phyloP scores from a whole-genome alignment of 1,140 invertebrate species.

The Acyrthosiphon pisum region DNA sequence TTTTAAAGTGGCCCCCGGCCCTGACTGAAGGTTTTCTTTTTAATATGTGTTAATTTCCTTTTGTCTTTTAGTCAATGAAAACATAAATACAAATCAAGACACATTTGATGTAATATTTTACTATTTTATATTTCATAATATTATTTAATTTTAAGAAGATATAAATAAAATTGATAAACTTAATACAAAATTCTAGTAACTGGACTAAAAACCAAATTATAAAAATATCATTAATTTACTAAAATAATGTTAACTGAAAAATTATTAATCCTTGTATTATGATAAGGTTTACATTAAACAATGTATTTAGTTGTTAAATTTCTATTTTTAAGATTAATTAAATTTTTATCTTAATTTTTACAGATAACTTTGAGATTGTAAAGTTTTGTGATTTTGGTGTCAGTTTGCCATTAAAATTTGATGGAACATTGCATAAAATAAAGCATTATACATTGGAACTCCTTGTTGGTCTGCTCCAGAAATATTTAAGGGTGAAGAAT shows the following conservation, averaged over 20 bases:
- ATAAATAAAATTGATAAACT: no score
- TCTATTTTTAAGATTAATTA: not conserved
- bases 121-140: no score
- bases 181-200: no score
- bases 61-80: no score
- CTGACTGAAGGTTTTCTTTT: no score
- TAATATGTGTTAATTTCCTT: no score
- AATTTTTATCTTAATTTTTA: conserved; percentile 63
- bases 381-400: conserved; percentile 90
- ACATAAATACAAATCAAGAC: no score
- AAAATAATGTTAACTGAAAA: not conserved
- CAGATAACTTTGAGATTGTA: conserved; percentile 75
- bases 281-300: not conserved
- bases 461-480: conserved; percentile 79
- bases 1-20: no score
- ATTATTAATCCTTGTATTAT: not conserved
- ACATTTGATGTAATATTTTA: no score
- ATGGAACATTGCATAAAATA: conserved; percentile 64
- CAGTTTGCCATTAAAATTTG: conserved; percentile 72
- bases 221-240: no score
- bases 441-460: conserved; percentile 66
- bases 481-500: conserved; percentile 66
- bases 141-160: no score
- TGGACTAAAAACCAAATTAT: no score
- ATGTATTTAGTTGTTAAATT: conserved; percentile 5